Conservation (phyloP, 1,140 invertebrate genomes). For the Teleopsis dalmanni region DNA sequence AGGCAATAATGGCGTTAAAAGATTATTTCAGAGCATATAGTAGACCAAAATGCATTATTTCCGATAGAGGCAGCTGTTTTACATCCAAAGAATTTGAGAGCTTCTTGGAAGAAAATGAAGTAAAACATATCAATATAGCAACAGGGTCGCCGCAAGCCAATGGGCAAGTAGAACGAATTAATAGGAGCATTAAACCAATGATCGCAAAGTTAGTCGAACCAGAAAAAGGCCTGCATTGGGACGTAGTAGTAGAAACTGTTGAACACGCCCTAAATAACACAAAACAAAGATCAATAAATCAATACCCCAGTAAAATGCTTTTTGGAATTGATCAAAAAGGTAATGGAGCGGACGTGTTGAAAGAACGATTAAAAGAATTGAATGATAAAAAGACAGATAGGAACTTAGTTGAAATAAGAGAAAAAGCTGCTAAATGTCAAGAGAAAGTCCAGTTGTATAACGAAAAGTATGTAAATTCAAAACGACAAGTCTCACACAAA, state of each 20-base stretch:
- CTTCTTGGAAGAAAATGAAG: constrained; percentile 5
- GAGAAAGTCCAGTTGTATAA: constrained; percentile 4
- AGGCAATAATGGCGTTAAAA: neutral
- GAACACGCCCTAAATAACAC: constrained; percentile 4
- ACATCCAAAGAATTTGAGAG: constrained; percentile 5
- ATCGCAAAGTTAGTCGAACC: neutral
- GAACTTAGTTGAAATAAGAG: neutral
- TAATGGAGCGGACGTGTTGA: neutral
- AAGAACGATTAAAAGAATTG: neutral
- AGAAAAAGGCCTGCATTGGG: neutral
- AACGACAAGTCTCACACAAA: constrained; percentile 7
- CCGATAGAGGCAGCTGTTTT: constrained; percentile 5
- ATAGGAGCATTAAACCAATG: constrained; percentile 1
- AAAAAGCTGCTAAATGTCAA: neutral
- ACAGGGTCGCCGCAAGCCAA: constrained; percentile 8
- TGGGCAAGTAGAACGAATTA: constrained; percentile 6
- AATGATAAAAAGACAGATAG: neutral
- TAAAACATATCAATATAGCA: constrained; percentile 7
- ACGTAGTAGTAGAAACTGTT: neutral
- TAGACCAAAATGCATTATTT: neutral
- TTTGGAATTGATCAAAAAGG: constrained; percentile 1
- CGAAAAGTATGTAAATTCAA: constrained; percentile 3
- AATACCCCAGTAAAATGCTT: constrained; percentile 1
- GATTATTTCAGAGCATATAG: constrained; percentile 3
- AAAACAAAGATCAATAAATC: neutral